Evolutionary conservation across 2,797 vertebrate genomes (phyloP).

Genomic region (Mastacembelus armatus): DNA sequence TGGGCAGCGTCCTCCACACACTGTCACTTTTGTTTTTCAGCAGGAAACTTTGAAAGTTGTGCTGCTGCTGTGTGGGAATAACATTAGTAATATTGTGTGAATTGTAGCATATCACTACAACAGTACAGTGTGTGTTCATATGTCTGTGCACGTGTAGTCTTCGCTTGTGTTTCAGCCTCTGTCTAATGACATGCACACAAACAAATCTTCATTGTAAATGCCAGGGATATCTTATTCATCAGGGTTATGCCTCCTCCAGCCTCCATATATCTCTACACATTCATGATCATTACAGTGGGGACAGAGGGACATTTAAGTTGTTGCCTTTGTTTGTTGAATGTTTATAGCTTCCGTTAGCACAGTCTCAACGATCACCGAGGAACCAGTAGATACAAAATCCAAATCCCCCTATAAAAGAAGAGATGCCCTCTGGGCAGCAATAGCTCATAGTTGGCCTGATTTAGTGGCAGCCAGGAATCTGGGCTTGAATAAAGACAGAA

Average conservation of each 20-base stretch:
- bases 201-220: conserved; percentile 58
- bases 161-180: conserved; percentile 26
- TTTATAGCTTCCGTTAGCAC: conserved; percentile 82
- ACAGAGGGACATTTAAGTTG: conserved; percentile 71
- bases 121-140: background rate
- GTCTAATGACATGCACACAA: conserved; percentile 30
- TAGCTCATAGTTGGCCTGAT: conserved; percentile 86
- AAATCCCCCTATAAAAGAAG: conserved; percentile 83
- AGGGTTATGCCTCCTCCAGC: conserved; percentile 58
- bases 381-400: conserved; percentile 83
- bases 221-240: conserved; percentile 67
- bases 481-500: conserved; percentile 83
- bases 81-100: conserved; percentile 7
- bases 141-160: conserved; percentile 20
- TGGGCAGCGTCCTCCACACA: conserved; percentile 62
- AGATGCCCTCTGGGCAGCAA: conserved; percentile 83
- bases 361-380: conserved; percentile 79
- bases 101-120: conserved; percentile 20
- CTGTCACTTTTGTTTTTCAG: conserved; percentile 61
- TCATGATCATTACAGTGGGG: conserved; percentile 72
- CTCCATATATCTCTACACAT: conserved; percentile 62
- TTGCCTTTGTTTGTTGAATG: conserved; percentile 79
- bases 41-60: conserved; percentile 63
- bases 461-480: conserved; percentile 85
- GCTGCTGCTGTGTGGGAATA: conserved; percentile 27